Evolutionary conservation across 2,888 invertebrate genomes (phyloP).

Genomic region (Eudemis profundana): DNA sequence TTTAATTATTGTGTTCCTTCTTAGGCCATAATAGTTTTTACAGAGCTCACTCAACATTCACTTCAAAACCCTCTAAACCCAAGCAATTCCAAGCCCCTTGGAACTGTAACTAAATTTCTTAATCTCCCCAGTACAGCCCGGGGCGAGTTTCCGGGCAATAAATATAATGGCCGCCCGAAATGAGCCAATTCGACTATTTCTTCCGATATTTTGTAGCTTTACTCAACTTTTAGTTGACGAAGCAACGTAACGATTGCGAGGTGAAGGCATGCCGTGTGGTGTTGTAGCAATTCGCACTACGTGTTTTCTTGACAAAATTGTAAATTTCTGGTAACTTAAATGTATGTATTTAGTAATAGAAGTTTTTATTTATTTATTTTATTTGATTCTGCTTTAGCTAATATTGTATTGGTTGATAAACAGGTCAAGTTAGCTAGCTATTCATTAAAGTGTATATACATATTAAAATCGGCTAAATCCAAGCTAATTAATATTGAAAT

Average conservation of each 20-base stretch:
- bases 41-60: neutral
- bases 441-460: too few species aligned
- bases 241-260: neutral
- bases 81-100: slow-evolving; percentile 29
- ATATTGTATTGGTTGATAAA: too few species aligned
- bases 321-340: too few species aligned
- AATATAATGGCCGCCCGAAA: slow-evolving; percentile 32
- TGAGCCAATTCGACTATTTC: slow-evolving; percentile 24
- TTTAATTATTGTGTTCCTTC: neutral
- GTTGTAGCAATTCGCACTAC: neutral
- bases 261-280: neutral
- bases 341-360: neutral
- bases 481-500: too few species aligned
- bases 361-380: too few species aligned
- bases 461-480: too few species aligned
- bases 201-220: slow-evolving; percentile 21
- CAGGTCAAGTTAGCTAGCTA: too few species aligned
- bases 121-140: slow-evolving; percentile 28
- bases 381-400: too few species aligned
- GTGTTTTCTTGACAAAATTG: too few species aligned
- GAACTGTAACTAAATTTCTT: slow-evolving; percentile 42
- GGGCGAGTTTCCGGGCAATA: slow-evolving; percentile 36
- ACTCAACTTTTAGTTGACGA: neutral
- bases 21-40: too few species aligned
- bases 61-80: slow-evolving; percentile 13